A percentile compares a stretch with the other conserved stretches of the same genome.
phyloP scores from a whole-genome alignment of 2,888 invertebrate species.

The Hyles lineata region DNA sequence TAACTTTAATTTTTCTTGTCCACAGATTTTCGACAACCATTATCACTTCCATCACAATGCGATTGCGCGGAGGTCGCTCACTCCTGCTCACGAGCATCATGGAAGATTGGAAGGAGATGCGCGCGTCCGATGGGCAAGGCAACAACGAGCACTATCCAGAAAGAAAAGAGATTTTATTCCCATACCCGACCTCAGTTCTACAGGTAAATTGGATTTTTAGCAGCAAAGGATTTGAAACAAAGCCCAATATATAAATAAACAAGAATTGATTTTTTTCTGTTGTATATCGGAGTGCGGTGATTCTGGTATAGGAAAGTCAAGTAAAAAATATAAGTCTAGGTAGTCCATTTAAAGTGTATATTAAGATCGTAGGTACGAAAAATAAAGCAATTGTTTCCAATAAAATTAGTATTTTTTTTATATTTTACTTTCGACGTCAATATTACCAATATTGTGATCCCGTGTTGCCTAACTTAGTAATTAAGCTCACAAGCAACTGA shows the following conservation, averaged over 20 bases:
- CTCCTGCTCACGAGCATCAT: conserved; percentile 89
- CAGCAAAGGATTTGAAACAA: background rate
- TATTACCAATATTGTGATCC: too few relatives aligned
- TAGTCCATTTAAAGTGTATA: too few relatives aligned
- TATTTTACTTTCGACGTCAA: too few relatives aligned
- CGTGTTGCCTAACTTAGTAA: too few relatives aligned
- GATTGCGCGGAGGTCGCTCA: conserved; percentile 90
- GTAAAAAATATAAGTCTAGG: too few relatives aligned
- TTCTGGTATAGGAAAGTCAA: too few relatives aligned
- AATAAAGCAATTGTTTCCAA: too few relatives aligned
- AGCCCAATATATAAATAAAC: background rate
- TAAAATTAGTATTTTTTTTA: too few relatives aligned
- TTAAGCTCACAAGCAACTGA: too few relatives aligned
- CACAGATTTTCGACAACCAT: conserved; percentile 94
- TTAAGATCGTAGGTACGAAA: too few relatives aligned
- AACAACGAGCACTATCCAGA: conserved; percentile 91
- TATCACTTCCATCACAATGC: conserved; percentile 93
- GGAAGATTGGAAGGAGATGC: conserved; percentile 88
- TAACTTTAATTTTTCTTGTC: conserved; percentile 43
- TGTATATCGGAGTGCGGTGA: too few relatives aligned
- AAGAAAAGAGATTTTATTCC: conserved; percentile 91
- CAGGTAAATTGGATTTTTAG: conserved; percentile 54
- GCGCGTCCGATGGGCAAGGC: conserved; percentile 92
- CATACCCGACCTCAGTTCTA: conserved; percentile 56
- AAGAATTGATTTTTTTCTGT: too few relatives aligned